These are phyloP conservation scores for Ips typographus DNA, from an alignment of 1,140 invertebrate species.

Conservation along the genomic window DNA sequence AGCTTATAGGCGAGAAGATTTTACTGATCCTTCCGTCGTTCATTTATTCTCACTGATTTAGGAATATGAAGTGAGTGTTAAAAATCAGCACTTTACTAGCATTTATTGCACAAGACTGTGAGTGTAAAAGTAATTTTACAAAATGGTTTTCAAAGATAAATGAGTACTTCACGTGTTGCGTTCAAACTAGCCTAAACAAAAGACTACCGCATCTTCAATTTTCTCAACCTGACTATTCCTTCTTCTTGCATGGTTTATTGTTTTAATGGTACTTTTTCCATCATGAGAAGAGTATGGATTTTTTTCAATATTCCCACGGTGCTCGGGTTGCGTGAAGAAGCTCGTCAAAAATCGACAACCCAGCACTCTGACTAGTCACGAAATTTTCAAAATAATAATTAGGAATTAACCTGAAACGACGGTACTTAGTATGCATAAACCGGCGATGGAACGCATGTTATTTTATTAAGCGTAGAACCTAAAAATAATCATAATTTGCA, in stretches of 20 bases:
- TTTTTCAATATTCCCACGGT: constrained; percentile 39
- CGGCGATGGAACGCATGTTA: no score
- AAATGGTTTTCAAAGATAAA: no score
- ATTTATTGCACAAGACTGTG: no score
- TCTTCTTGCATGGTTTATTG: constrained; percentile 23
- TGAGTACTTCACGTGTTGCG: no score
- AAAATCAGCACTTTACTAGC: no score
- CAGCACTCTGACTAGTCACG: constrained; percentile 13
- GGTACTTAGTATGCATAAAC: no score
- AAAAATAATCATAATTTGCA: no score
- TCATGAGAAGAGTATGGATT: constrained; percentile 24
- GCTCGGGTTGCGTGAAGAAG: constrained; percentile 26
- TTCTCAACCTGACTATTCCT: neutral
- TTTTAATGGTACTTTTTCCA: constrained; percentile 21
- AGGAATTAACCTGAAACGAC: constrained; percentile 6
- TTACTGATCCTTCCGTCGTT: neutral
- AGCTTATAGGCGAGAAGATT: constrained; percentile 6
- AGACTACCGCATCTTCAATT: neutral
- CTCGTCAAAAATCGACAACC: constrained; percentile 21
- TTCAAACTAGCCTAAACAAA: neutral
- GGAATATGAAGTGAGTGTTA: no score
- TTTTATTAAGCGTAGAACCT: no score
- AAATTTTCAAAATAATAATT: constrained; percentile 25
- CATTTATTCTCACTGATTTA: no score
- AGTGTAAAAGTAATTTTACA: no score